Base-by-base conservation (phyloP, 2,888 invertebrate species). In the Noctuana brunneofusca region DNA sequence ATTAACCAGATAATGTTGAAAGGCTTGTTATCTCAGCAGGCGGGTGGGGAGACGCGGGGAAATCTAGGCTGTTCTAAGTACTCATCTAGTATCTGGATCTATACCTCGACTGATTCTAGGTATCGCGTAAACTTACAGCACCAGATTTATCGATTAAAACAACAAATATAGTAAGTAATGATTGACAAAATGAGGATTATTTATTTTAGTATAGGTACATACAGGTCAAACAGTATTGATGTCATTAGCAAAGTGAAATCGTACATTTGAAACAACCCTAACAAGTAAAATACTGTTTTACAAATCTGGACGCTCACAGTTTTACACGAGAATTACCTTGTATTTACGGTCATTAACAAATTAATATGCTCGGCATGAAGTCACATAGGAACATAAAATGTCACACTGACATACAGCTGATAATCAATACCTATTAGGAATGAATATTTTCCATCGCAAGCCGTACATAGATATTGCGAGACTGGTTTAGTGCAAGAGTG, bases 401-500 rank as follows among this genome's bases (percentile, higher is more conserved):
- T 55, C 55, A 55, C 55, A 56, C 55, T 56, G 60, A 54, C 62
- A 55, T 56, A 63, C 49, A 62, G 32, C 41, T 12, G 48, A 38
- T 55, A 50, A 56, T 63, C 12, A 46, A 46, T 20, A 22, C 30
- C n/a, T 43, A 50, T 63, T 41, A 38, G 56, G 22, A 32, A 43
- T 27, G 54, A 24, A 54, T 55, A 62, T 62, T 49, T 50, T 49
- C 62, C 38, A 63, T 43, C 41, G 50, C 24, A 43, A 63, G 35
- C 27, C 46, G 48, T 63, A 66, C 68, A 65, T 64, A 57, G 57
- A 63, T 65, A 66, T 63, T 58, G 59, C 55, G 54, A 74, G 75
- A 79, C 80, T 79, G 78, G 83, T 83, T 80, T 71, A 76, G 76
- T 73, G 81, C 79, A 80, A 83, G 71, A 75, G 75, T 76, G 77